A percentile compares a stretch with the other conserved stretches of the same genome.
These are phyloP conservation scores for Megaceryle torquata DNA, from an alignment of 2,113 vertebrate genomes.

Conservation along the genomic window DNA sequence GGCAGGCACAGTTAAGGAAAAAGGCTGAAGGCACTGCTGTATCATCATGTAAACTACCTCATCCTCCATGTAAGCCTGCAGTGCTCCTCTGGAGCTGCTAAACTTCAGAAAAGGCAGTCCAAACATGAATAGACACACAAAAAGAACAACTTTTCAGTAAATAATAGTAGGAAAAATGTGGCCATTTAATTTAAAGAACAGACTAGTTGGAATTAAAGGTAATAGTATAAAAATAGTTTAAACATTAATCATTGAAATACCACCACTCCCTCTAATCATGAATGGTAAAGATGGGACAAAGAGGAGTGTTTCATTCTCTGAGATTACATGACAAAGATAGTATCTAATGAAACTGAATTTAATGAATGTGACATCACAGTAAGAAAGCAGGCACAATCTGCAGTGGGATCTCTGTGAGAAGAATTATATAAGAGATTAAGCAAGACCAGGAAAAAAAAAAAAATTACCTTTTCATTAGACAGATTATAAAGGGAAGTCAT, in stretches of 20 bases:
- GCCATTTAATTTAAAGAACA: neutral
- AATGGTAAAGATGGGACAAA: neutral
- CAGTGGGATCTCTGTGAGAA: neutral
- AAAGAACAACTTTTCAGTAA: neutral
- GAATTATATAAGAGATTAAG: neutral
- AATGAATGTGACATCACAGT: neutral
- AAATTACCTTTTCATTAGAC: neutral
- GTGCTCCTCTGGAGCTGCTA: neutral
- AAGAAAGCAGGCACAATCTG: conserved; percentile 3
- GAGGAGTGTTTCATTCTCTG: neutral
- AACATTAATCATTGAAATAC: neutral
- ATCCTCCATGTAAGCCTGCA: neutral
- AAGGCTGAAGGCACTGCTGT: neutral
- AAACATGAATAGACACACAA: neutral
- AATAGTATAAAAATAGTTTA: conserved; percentile 2
- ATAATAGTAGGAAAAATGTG: neutral
- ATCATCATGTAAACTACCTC: neutral
- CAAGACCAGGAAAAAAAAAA: neutral
- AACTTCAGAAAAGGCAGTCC: neutral
- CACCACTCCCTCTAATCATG: neutral
- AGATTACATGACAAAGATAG: neutral
- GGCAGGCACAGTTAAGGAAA: neutral
- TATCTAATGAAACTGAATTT: conserved; percentile 8
- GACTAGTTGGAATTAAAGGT: neutral
- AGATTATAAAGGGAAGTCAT: neutral